phyloP scores from a whole-genome alignment of 2,888 invertebrate genomes.

The Allolobophora icterica region DNA sequence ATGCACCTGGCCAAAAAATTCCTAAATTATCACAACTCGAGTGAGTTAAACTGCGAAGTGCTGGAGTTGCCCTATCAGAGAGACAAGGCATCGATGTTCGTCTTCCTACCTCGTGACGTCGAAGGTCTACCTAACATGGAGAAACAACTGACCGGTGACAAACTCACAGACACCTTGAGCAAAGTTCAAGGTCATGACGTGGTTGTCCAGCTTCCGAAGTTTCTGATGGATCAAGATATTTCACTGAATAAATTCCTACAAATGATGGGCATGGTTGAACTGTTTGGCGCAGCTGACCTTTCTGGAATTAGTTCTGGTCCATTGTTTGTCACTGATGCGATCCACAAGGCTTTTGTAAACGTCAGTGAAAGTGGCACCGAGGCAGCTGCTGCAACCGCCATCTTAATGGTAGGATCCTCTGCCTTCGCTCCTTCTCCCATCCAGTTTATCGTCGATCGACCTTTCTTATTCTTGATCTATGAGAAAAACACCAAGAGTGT shows the following conservation, averaged over 20 bases:
- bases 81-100: constrained; percentile 44
- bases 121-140: constrained; percentile 12
- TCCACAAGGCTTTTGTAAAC: constrained; percentile 46
- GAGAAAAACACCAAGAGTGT: constrained; percentile 41
- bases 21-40: not conserved
- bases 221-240: constrained; percentile 45
- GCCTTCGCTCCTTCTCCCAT: not conserved
- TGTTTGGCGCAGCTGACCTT: constrained; percentile 53
- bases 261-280: constrained; percentile 44
- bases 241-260: constrained; percentile 39
- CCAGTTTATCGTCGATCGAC: constrained; percentile 45
- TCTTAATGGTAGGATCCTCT: not conserved
- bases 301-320: not conserved
- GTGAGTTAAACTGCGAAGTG: constrained; percentile 55
- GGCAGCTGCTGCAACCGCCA: constrained; percentile 53
- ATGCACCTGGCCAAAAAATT: constrained; percentile 14
- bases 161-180: no score
- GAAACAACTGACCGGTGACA: not conserved
- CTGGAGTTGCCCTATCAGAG: constrained; percentile 74
- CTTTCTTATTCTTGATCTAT: constrained; percentile 48
- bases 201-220: constrained; percentile 46
- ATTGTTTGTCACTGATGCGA: not conserved
- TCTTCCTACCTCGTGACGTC: constrained; percentile 44
- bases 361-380: constrained; percentile 54
- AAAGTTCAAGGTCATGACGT: not conserved